phyloP scores from a whole-genome alignment of 2,797 vertebrate species.

The Sebastes dallii region DNA sequence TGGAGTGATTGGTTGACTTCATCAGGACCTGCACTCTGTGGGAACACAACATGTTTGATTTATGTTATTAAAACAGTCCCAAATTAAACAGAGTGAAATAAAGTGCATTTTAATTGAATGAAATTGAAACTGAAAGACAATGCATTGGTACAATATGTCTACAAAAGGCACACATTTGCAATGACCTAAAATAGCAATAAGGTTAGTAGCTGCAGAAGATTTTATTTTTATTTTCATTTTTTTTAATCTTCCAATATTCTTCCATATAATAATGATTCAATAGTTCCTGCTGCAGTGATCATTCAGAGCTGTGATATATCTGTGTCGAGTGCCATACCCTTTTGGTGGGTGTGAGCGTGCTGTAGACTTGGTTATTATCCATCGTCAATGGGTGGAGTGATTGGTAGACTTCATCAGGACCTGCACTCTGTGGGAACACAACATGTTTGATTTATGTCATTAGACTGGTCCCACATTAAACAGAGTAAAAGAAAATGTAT shows the following conservation, averaged over 20 bases:
- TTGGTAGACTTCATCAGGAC: background rate
- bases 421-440: background rate
- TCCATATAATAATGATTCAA: background rate
- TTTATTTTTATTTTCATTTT: too few species aligned
- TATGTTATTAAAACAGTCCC: too few species aligned
- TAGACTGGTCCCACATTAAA: background rate
- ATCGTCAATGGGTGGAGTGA: background rate
- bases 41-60: background rate
- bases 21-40: background rate
- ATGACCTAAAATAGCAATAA: background rate
- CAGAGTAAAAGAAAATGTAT: background rate
- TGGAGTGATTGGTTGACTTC: background rate
- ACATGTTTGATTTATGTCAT: too few species aligned
- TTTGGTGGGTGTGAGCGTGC: accelerated
- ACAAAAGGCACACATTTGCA: too few species aligned
- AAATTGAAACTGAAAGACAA: too few species aligned
- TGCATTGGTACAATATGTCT: too few species aligned
- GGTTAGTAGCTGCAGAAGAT: background rate
- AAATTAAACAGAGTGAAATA: too few species aligned
- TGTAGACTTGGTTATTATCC: background rate
- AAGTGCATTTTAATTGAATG: too few species aligned
- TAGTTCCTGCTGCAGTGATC: background rate
- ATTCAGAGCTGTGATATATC: background rate
- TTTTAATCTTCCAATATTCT: too few species aligned
- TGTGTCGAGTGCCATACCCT: background rate